A percentile compares a stretch with the other conserved stretches of the same genome.
Conservation (phyloP, 2,113 vertebrate genomes). For the Athene noctua region DNA sequence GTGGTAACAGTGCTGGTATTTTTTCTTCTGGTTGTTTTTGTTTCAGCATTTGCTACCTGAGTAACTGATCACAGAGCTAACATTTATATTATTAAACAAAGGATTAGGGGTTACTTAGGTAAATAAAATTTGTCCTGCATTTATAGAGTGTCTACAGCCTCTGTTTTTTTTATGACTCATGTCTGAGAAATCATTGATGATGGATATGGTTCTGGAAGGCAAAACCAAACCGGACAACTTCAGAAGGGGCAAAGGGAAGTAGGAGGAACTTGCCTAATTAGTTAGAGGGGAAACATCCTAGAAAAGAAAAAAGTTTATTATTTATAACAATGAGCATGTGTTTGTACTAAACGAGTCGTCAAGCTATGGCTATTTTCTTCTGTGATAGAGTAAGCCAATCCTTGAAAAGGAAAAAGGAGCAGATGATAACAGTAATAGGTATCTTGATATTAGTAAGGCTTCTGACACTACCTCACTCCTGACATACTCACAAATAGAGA, state of each 20-base stretch:
- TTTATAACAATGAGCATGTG: neutral
- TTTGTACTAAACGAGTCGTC: neutral
- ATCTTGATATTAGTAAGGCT: neutral
- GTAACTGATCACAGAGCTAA: neutral
- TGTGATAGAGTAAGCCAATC: neutral
- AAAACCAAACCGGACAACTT: neutral
- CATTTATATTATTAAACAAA: neutral
- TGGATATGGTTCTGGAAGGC: neutral
- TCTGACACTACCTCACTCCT: neutral
- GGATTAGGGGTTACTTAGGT: neutral
- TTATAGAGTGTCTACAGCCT: neutral
- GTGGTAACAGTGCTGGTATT: neutral
- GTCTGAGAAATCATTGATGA: neutral
- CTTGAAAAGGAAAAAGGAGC: neutral
- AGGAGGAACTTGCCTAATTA: neutral
- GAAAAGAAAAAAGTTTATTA: neutral
- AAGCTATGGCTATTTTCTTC: neutral
- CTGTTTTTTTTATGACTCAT: neutral
- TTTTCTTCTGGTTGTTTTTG: neutral
- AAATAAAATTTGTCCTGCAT: neutral
- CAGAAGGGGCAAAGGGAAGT: neutral
- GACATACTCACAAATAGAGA: neutral
- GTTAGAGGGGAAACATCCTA: neutral
- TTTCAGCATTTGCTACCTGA: neutral
- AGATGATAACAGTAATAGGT: neutral